phyloP scores from a whole-genome alignment of 2,113 vertebrate genomes.

The Furnarius figulus region DNA sequence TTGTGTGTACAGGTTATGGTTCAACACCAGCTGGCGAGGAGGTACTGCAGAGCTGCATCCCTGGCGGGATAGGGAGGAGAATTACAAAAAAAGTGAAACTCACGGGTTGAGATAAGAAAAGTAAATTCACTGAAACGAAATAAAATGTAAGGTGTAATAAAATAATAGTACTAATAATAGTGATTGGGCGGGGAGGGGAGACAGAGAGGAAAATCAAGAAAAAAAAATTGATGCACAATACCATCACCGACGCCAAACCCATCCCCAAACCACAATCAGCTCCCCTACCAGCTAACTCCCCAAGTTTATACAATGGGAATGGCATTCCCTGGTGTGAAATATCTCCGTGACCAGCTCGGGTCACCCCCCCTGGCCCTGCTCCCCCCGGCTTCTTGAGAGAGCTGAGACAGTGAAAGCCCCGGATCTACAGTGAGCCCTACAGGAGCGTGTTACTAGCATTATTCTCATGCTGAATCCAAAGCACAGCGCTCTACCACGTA shows the following conservation, averaged over 20 bases:
- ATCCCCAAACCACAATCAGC: not conserved
- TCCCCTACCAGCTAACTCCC: too few relatives aligned
- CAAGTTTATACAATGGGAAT: not conserved
- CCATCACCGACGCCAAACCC: not conserved
- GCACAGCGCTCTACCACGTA: not conserved
- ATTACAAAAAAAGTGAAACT: not conserved
- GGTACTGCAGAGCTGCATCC: not conserved
- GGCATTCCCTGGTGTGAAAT: not conserved
- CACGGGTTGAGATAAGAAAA: not conserved
- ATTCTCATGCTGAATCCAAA: not conserved
- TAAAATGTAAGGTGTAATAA: not conserved
- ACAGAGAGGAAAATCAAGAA: too few relatives aligned
- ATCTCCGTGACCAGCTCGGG: not conserved
- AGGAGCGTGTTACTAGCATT: not conserved
- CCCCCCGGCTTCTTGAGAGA: not conserved
- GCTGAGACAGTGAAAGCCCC: not conserved
- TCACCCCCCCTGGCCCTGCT: not conserved
- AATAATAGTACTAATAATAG: not conserved
- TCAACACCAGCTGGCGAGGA: not conserved
- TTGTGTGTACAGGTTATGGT: rapidly evolving
- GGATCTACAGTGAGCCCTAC: not conserved
- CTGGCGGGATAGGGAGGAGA: not conserved
- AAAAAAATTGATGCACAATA: not conserved
- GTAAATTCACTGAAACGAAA: not conserved
- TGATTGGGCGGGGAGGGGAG: too few relatives aligned